Base-by-base conservation (phyloP, 2,888 invertebrate species). In the Platycheirus rosarum region DNA sequence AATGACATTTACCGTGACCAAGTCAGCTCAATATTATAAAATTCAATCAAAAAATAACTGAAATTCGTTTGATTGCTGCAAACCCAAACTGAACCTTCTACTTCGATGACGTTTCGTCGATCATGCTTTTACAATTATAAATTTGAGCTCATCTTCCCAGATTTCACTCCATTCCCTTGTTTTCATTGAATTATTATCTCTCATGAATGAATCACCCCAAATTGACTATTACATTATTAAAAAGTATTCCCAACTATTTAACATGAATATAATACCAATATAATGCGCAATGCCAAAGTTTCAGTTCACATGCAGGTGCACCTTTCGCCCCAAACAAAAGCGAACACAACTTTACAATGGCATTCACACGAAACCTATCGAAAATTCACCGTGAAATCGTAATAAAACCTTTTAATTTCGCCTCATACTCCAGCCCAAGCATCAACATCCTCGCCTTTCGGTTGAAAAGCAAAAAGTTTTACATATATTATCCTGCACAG, bases 361-460 rank as follows among this genome's bases (percentile, higher is more conserved):
- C 62, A 62, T 55, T 73, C 53, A 69, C 44, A 63, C 29, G 44
- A 29, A 63, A 63, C 23, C 57, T 63, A 78, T 77, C 48, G 73
- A 57, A 69, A n/a, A 69, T 26, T 23, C 29, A 8, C 62, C 78
- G 62, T 53, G 48, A 73, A 55, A 42, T 51, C 16, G 48, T 79
- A 74, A 74, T 79, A 18, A 11, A 60, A 51, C 49, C 57, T 55
- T 69, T 69, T 73, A 63, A 69, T 69, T 69, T 57, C 11, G 13
- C 46, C 35, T 5, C 44, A 65, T 14, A n/a, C n/a, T 32, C 13
- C 37, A 3, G 8, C 9, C 29, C 6, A 11, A 20, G 18, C 20
- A 0, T 11, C n/a, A 14, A 9, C 14, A 9, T 7, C 49, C 1
- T 13, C 26, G 1, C 44, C 16, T 29, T 60, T 16, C 32, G 8